A percentile compares a stretch with the other conserved stretches of the same genome.
These are phyloP conservation scores for Scleropages formosus DNA, from an alignment of 2,797 vertebrate genomes.

Conservation along the genomic window DNA sequence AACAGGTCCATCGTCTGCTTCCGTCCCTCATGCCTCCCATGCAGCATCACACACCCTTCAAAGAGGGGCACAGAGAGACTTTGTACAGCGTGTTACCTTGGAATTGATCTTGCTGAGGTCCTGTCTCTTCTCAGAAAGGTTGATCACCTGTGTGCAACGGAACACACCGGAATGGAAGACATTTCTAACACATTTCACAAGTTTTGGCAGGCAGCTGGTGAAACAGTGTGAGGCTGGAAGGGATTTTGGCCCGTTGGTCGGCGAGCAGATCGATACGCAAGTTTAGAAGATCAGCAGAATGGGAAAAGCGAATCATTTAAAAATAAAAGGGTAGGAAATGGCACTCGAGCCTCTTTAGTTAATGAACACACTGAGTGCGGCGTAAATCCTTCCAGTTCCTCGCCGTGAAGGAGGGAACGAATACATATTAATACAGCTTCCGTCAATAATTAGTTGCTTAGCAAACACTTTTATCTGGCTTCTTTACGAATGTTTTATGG, in stretches of 20 bases:
- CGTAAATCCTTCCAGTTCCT: neutral
- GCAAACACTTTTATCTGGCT: no score
- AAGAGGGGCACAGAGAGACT: no score
- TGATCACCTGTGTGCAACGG: slow-evolving; percentile 74
- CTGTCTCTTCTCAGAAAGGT: slow-evolving; percentile 79
- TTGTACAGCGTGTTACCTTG: slow-evolving; percentile 72
- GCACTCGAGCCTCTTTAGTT: slow-evolving; percentile 2
- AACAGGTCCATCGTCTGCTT: no score
- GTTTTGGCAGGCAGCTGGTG: neutral
- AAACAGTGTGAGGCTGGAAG: neutral
- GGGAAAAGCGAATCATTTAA: neutral
- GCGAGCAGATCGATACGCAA: slow-evolving; percentile 5
- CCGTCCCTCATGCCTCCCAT: no score
- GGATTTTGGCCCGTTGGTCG: neutral
- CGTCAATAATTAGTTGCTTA: no score
- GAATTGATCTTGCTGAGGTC: slow-evolving; percentile 74
- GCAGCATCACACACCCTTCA: no score
- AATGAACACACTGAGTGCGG: slow-evolving; percentile 9
- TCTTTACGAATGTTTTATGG: no score
- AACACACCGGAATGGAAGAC: slow-evolving; percentile 10
- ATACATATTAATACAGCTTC: neutral
- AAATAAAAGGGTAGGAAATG: neutral
- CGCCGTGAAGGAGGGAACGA: no score
- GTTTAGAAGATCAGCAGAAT: slow-evolving; percentile 1
- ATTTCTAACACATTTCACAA: neutral